Conservation (phyloP, 1,140 invertebrate species). For the Whitmania pigra region DNA sequence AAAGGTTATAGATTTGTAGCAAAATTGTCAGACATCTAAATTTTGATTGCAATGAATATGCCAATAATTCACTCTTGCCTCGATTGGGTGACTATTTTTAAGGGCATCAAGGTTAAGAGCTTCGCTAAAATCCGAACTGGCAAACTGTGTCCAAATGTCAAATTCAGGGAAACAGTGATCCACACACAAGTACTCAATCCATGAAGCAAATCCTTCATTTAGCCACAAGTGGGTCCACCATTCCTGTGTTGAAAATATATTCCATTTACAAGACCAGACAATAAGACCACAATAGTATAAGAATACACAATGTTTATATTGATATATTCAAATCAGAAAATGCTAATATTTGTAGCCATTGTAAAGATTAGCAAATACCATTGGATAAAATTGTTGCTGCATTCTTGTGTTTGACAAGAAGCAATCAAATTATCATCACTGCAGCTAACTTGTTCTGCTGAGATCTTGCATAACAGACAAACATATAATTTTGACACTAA, state of each 20-base stretch:
- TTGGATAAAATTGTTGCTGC: no score
- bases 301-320: no score
- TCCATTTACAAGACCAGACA: no score
- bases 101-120: slow-evolving; percentile 42
- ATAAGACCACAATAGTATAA: no score
- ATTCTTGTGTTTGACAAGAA: no score
- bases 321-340: no score
- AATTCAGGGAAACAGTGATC: slow-evolving; percentile 45
- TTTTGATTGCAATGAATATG: not conserved
- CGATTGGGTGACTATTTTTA: slow-evolving; percentile 43
- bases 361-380: no score
- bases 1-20: not conserved
- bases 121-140: slow-evolving; percentile 36
- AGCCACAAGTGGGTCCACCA: slow-evolving; percentile 45
- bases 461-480: not conserved
- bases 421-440: no score
- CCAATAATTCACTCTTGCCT: slow-evolving; percentile 30
- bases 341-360: no score
- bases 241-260: slow-evolving; percentile 30
- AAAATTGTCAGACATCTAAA: no score
- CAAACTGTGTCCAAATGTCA: slow-evolving; percentile 46
- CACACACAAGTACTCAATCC: slow-evolving; percentile 45
- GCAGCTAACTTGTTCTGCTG: no score
- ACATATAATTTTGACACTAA: not conserved
- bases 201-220: slow-evolving; percentile 44